Evolutionary conservation across 2,797 vertebrate species (phyloP).

Genomic region (Potorous gilbertii): DNA sequence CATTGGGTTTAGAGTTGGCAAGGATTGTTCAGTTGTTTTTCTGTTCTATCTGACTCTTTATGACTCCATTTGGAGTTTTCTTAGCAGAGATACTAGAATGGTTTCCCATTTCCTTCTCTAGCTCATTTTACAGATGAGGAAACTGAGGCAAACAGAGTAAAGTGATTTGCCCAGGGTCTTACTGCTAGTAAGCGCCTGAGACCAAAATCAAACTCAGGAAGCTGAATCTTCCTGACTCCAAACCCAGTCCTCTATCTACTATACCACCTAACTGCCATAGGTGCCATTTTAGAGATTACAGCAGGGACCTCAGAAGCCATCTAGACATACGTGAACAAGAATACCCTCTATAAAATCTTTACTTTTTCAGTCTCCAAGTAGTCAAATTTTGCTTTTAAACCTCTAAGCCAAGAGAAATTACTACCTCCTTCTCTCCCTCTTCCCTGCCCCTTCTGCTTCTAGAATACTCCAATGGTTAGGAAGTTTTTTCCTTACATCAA

Average conservation of each 20-base stretch:
- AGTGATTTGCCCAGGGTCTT: background rate
- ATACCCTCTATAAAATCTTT: background rate
- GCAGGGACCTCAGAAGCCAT: background rate
- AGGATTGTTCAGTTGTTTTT: background rate
- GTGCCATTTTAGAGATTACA: background rate
- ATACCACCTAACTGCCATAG: background rate
- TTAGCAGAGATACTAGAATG: background rate
- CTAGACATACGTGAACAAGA: background rate
- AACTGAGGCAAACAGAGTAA: background rate
- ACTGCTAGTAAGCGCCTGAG: background rate
- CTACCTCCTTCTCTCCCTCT: background rate
- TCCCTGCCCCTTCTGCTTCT: background rate
- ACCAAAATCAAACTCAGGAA: background rate
- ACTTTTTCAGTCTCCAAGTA: background rate
- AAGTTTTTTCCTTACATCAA: background rate
- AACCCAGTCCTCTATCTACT: background rate
- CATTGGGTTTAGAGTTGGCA: background rate
- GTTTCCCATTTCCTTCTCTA: background rate
- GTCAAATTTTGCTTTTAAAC: background rate
- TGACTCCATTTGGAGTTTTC: background rate
- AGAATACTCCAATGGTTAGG: background rate
- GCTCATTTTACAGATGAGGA: background rate
- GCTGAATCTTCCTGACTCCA: background rate
- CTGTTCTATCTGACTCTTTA: background rate
- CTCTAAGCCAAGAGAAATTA: background rate